These are phyloP conservation scores for Protomyctophum bolini DNA, from an alignment of 2,113 vertebrate genomes.

Conservation along the genomic window DNA sequence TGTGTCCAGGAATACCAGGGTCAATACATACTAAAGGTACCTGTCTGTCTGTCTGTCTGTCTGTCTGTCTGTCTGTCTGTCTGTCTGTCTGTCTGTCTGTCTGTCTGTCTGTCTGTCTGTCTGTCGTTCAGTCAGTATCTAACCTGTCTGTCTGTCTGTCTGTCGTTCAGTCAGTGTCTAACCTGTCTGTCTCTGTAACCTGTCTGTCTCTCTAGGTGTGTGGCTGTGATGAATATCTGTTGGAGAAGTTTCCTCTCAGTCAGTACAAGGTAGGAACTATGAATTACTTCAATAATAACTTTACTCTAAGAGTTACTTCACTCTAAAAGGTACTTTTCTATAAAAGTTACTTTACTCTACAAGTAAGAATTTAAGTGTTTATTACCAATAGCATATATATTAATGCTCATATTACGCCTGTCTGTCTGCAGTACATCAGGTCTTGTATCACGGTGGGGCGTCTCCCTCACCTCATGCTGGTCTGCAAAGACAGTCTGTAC, in stretches of 20 bases:
- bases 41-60: not conserved
- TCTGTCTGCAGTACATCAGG: conserved; percentile 73
- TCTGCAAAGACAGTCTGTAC: conserved; percentile 82
- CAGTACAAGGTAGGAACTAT: conserved; percentile 80
- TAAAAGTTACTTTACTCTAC: not conserved
- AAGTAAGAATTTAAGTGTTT: conserved; percentile 6
- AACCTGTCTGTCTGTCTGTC: conserved; percentile 4
- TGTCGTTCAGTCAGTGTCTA: no score
- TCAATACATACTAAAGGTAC: conserved; percentile 74
- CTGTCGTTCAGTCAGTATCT: not conserved
- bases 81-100: no score
- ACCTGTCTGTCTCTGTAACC: not conserved
- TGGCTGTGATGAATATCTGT: conserved; percentile 83
- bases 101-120: not conserved
- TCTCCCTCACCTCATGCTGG: conserved; percentile 84
- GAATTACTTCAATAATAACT: no score
- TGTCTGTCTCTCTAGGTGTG: conserved; percentile 74
- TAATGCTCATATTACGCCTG: conserved; percentile 29
- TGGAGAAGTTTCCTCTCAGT: conserved; percentile 82
- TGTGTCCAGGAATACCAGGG: conserved; percentile 85
- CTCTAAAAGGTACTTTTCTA: not conserved
- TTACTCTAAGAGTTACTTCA: conserved; percentile 4
- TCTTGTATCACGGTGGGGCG: conserved; percentile 79
- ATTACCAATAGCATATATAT: conserved; percentile 22
- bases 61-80: not conserved